phyloP scores from a whole-genome alignment of 2,888 invertebrate genomes.

The Podabrus alpinus region DNA sequence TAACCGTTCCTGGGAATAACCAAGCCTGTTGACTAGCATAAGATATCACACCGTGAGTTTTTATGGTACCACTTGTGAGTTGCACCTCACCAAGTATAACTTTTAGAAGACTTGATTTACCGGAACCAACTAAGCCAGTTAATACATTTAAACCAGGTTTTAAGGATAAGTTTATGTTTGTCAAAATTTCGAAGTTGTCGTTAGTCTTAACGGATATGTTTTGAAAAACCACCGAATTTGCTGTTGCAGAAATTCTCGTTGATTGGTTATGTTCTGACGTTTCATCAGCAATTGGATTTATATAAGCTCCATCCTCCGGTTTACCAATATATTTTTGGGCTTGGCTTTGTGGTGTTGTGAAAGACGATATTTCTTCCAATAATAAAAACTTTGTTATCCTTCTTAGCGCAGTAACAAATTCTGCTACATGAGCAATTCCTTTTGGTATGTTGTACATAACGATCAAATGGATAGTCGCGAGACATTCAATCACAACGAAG shows the following conservation, averaged over 20 bases:
- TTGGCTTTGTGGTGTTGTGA: not conserved
- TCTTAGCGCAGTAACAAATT: conserved; percentile 74
- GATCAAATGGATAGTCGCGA: conserved; percentile 81
- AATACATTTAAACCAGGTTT: conserved; percentile 58
- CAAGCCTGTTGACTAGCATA: conserved; percentile 70
- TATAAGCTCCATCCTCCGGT: not conserved
- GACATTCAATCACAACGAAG: conserved; percentile 86
- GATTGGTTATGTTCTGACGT: not conserved
- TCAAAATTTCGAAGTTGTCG: conserved; percentile 47
- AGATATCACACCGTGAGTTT: conserved; percentile 57
- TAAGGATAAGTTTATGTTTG: conserved; percentile 53
- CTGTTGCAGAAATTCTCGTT: not conserved
- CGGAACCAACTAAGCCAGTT: conserved; percentile 68
- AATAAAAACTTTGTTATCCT: conserved; percentile 65
- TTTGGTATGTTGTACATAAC: conserved; percentile 90
- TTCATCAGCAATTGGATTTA: not conserved
- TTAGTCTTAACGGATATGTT: not conserved
- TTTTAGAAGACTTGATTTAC: conserved; percentile 60
- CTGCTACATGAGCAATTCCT: conserved; percentile 79
- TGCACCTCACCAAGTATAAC: conserved; percentile 53
- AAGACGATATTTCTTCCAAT: not conserved
- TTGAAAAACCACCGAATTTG: not conserved
- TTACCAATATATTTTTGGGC: not conserved
- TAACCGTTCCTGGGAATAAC: conserved; percentile 63
- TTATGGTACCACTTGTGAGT: conserved; percentile 49